Conservation (phyloP, 2,888 invertebrate genomes). For the Ernsta delagoae region DNA sequence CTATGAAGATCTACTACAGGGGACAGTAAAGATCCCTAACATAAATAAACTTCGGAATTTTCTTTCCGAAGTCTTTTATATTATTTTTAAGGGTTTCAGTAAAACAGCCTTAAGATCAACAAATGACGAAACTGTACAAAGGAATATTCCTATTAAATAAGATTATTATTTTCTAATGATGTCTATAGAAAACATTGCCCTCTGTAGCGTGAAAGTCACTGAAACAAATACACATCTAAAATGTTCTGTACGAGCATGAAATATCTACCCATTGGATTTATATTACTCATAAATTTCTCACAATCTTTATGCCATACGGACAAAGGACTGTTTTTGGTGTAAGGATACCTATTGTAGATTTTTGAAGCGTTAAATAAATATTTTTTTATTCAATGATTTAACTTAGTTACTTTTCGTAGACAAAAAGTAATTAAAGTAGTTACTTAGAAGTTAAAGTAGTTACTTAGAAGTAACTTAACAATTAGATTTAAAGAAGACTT, state of each 20-base stretch:
- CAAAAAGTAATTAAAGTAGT: too few relatives aligned
- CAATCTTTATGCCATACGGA: not conserved
- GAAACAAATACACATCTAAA: conserved; percentile 14
- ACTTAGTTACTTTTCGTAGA: too few relatives aligned
- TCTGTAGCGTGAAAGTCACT: conserved; percentile 3
- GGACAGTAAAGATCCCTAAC: too few relatives aligned
- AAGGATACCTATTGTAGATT: not conserved
- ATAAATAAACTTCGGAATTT: too few relatives aligned
- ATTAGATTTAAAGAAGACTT: too few relatives aligned
- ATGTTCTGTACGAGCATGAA: not conserved
- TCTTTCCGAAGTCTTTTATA: too few relatives aligned
- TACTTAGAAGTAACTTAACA: too few relatives aligned
- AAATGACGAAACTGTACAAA: not conserved
- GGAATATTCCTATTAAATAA: not conserved
- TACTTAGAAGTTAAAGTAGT: too few relatives aligned
- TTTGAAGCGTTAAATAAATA: not conserved
- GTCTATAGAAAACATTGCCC: conserved; percentile 1
- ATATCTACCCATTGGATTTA: not conserved
- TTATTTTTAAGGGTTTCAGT: not conserved
- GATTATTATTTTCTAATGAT: not conserved
- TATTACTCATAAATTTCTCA: not conserved
- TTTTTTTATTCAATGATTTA: not conserved
- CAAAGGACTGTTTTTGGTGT: not conserved
- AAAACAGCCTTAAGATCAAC: not conserved
- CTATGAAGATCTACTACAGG: too few relatives aligned